Conservation (phyloP, 2,113 vertebrate genomes). For the Calidris pugnax region DNA sequence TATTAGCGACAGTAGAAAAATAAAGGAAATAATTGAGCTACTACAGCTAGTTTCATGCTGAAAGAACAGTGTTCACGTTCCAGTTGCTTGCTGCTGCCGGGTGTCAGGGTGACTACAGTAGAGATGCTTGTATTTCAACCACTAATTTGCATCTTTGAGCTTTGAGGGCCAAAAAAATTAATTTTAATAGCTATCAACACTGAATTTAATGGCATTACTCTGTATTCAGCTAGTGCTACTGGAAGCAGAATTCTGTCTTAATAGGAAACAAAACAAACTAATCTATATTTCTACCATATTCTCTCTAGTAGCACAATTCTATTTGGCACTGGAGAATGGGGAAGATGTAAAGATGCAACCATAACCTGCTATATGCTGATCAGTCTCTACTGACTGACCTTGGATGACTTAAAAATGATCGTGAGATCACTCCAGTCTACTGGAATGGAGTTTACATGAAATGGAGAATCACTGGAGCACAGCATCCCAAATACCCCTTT, state of each 20-base stretch:
- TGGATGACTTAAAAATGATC: neutral
- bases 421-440: neutral
- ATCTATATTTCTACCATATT: neutral
- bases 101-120: neutral
- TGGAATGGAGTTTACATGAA: neutral
- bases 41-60: neutral
- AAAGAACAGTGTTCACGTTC: neutral
- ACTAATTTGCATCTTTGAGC: neutral
- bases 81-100: neutral
- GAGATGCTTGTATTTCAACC: neutral
- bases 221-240: neutral
- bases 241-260: neutral
- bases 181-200: neutral
- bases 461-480: neutral
- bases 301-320: neutral
- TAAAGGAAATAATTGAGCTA: slow-evolving; percentile 35
- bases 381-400: neutral
- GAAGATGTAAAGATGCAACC: neutral
- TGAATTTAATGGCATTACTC: neutral
- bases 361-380: neutral
- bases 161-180: neutral
- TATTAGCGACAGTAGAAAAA: neutral
- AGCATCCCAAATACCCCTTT: neutral
- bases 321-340: neutral
- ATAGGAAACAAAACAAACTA: neutral